A percentile compares a stretch with the other conserved stretches of the same genome.
Evolutionary conservation across 2,113 vertebrate genomes (phyloP).

Genomic region (Macroglossus sobrinus): DNA sequence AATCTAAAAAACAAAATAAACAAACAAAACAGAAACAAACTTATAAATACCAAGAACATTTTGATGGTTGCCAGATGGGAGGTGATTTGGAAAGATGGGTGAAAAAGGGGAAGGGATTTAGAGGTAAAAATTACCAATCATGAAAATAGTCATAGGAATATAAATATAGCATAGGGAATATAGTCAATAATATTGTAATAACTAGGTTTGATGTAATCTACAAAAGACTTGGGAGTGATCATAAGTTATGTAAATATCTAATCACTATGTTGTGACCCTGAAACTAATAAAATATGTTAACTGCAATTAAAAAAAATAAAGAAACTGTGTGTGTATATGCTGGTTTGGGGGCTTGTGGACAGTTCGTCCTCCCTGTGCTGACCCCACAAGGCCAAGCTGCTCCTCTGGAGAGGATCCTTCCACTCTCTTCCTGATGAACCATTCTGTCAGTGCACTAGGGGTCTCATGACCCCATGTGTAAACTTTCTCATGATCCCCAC

Average conservation of each 20-base stretch:
- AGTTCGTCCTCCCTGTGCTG: not conserved
- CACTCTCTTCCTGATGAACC: not conserved
- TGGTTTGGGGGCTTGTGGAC: not conserved
- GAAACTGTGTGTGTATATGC: not conserved
- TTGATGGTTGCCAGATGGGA: not conserved
- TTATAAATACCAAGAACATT: too few species aligned
- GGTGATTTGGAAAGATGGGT: not conserved
- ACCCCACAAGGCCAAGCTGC: not conserved
- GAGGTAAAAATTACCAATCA: not conserved
- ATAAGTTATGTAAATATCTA: too few species aligned
- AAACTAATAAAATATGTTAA: not conserved
- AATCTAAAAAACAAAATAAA: not conserved
- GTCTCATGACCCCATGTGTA: fast-evolving
- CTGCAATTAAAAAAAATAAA: not conserved
- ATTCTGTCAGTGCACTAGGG: not conserved
- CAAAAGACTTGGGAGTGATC: too few species aligned
- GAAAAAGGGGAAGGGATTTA: not conserved
- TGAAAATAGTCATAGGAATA: not conserved
- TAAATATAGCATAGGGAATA: not conserved
- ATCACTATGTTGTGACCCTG: too few species aligned
- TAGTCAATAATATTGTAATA: too few species aligned
- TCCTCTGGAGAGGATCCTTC: not conserved
- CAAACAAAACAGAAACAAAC: too few species aligned
- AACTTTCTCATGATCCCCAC: not conserved
- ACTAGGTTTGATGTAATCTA: too few species aligned